phyloP scores from a whole-genome alignment of 2,113 vertebrate species.

The Dipodomys merriami region DNA sequence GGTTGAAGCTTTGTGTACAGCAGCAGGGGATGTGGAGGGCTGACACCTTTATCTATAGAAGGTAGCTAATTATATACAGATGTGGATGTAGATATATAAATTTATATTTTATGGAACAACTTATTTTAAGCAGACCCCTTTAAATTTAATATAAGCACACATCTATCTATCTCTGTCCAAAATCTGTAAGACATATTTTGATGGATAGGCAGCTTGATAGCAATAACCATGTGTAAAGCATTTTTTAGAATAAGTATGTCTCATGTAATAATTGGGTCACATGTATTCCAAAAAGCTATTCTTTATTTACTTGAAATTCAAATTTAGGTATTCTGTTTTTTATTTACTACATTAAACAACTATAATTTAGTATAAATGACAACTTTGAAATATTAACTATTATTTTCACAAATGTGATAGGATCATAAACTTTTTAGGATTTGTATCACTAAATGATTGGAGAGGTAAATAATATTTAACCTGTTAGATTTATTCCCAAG shows the following conservation, averaged over 20 bases:
- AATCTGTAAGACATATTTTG: neutral
- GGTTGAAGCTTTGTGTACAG: neutral
- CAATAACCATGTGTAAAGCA: neutral
- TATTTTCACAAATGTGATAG: neutral
- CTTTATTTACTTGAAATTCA: conserved; percentile 37
- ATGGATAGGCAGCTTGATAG: neutral
- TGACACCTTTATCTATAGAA: neutral
- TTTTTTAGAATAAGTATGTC: neutral
- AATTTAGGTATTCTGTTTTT: neutral
- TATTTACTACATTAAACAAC: neutral
- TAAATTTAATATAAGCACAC: neutral
- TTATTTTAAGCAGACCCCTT: neutral
- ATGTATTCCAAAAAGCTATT: neutral
- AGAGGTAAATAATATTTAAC: neutral
- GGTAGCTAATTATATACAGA: neutral
- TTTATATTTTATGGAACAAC: neutral
- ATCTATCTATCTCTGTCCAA: neutral
- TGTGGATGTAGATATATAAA: neutral
- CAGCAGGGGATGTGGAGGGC: neutral
- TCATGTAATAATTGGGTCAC: neutral
- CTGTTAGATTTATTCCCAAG: conserved; percentile 17
- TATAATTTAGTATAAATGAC: conserved; percentile 9
- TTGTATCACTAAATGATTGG: neutral
- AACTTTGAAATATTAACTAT: neutral
- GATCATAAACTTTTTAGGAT: neutral